Evolutionary conservation across 2,888 invertebrate genomes (phyloP), one percentile per base, ranked within the genome.

Genomic region (Pristionchus exspectatus): DNA sequence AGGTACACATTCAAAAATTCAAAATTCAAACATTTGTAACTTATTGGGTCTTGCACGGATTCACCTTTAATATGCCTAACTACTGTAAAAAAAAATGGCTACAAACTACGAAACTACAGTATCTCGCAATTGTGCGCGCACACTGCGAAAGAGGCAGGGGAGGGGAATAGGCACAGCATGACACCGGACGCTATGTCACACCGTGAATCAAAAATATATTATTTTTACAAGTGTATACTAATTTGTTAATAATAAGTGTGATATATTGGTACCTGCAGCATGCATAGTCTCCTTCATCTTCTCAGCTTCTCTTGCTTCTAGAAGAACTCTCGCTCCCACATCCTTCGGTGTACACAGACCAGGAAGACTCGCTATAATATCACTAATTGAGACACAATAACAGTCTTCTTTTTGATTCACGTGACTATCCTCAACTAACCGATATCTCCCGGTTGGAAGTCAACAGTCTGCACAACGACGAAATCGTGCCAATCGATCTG

Each of bases 401-500:
- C 63, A 30, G 14, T 24, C 21, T 44, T 86, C 27, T 86, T 38
- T 77, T 77, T 10, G 21, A 33, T 10, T 77, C 33, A 1, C 3
- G 18, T 30, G 44, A 77, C 27, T 77, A 33, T 4, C 0, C 18
- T 24, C 1, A 77, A 59, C 84, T 59, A 7, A 0, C 98, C 98
- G 21, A 97, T 97, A 96, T 99, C 99, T 94, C 97, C 98, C 0
- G 98, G 97, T 93, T 98, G 98, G 95, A 99, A 99, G 95, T 99
- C 99, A 0, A 99, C 99, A 0, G 99, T 99, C 96, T 99, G 99
- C 0, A 99, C 99, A 0, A 99, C 99, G 0, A 99, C 99, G 95
- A 99, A 99, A 95, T 99, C 99, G 95, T 99, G 99, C 99, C 99
- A 99, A 95, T 99, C 99, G 91, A 99, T 98, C 95, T 98, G 98